Conservation (phyloP, 2,113 vertebrate genomes). For the Oenanthe melanoleuca region DNA sequence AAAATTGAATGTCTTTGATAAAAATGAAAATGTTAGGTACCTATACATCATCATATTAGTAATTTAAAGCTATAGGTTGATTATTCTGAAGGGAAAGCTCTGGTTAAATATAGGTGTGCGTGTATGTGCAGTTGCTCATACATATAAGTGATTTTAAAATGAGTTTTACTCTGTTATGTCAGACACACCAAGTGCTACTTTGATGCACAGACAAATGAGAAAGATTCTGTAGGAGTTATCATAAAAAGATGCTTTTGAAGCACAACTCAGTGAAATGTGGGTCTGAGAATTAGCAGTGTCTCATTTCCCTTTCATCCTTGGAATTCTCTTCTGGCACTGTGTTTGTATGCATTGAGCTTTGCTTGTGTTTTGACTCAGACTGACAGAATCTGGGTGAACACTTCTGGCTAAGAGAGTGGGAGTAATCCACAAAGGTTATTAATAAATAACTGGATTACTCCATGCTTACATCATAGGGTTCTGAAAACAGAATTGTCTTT, state of each 20-base stretch:
- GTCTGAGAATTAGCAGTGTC: not conserved
- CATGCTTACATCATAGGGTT: not conserved
- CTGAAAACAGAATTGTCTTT: conserved; percentile 8
- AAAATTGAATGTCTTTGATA: not conserved
- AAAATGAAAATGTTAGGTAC: not conserved
- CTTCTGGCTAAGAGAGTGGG: conserved; percentile 52
- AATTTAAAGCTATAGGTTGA: not conserved
- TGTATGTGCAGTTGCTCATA: not conserved
- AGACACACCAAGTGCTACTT: not conserved
- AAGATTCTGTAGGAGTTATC: not conserved
- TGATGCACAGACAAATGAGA: not conserved
- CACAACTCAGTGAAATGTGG: not conserved
- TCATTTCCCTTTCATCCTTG: not conserved
- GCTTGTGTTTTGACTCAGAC: conserved; percentile 40
- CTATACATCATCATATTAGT: not conserved
- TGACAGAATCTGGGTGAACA: conserved; percentile 21
- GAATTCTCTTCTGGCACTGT: not conserved
- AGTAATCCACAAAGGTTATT: conserved; percentile 63
- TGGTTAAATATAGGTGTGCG: not conserved
- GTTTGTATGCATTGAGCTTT: not conserved
- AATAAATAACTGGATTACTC: conserved; percentile 37
- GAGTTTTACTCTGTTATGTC: not conserved
- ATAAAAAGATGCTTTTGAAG: not conserved
- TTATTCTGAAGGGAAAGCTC: not conserved
- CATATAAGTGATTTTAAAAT: not conserved